Base-by-base conservation (phyloP, 2,113 vertebrate species). In the Plectropomus leopardus region DNA sequence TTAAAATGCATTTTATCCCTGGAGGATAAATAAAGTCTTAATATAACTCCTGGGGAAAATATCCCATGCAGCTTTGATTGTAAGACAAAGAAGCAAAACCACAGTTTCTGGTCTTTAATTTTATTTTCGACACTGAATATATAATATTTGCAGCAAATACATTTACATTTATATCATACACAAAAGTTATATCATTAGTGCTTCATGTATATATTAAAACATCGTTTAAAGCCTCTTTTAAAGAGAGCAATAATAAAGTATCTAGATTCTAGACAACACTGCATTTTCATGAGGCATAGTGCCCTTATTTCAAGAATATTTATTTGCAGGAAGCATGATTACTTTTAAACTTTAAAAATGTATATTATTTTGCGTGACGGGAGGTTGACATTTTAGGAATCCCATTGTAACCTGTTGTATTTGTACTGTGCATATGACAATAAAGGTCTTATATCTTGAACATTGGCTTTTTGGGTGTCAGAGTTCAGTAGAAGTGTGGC, bases 251-350 rank as follows among this genome's bases (percentile, higher is more conserved):
- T 28, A 10, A 0, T 10, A 32, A 60, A 9, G 71, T 19, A 78
- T 92, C 89, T 88, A 86, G 80, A 89, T 91, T 88, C 78, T 88
- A 89, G 84, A 90, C 74, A 71, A 15, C 3, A 13, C n/a, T n/a
- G n/a, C n/a, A n/a, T n/a, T n/a, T n/a, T n/a, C n/a, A n/a, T n/a
- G n/a, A n/a, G n/a, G n/a, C n/a, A n/a, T n/a, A n/a, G n/a, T n/a
- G n/a, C n/a, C n/a, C n/a, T n/a, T n/a, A n/a, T n/a, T n/a, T n/a
- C n/a, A n/a, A n/a, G n/a, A n/a, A n/a, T n/a, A n/a, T n/a, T n/a
- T n/a, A n/a, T n/a, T n/a, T n/a, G n/a, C n/a, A n/a, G n/a, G n/a
- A n/a, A n/a, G n/a, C n/a, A n/a, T n/a, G n/a, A n/a, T n/a, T n/a
- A n/a, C n/a, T n/a, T n/a, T n/a, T n/a, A n/a, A n/a, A n/a, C n/a